Evolutionary conservation across 2,888 invertebrate genomes (phyloP).

Genomic region (Drosophila longiperda): DNA sequence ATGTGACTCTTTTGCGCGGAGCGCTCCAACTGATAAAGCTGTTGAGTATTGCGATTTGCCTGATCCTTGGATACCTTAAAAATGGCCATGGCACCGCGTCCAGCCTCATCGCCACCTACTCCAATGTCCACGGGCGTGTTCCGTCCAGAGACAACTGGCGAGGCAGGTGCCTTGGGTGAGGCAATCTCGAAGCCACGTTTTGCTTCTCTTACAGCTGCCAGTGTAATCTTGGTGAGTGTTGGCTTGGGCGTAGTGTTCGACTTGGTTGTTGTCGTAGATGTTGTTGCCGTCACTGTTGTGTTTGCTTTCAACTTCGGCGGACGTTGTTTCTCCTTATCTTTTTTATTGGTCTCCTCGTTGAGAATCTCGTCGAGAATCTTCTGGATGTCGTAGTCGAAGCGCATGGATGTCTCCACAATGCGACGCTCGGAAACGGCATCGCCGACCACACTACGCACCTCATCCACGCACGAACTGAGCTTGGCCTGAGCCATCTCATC

Average conservation of each 20-base stretch:
- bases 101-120: constrained; percentile 65
- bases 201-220: constrained; percentile 68
- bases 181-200: constrained; percentile 82
- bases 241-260: constrained; percentile 24
- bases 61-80: constrained; percentile 82
- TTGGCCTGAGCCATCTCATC: constrained; percentile 90
- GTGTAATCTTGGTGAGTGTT: constrained; percentile 62
- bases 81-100: constrained; percentile 46
- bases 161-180: constrained; percentile 89
- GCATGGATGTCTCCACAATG: constrained; percentile 90
- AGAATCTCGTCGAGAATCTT: constrained; percentile 91
- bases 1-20: constrained; percentile 93
- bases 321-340: constrained; percentile 41
- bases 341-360: constrained; percentile 83
- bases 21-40: constrained; percentile 90
- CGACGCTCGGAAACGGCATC: constrained; percentile 90
- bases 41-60: constrained; percentile 85
- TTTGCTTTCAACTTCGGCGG: constrained; percentile 35
- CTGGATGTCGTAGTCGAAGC: constrained; percentile 90
- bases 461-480: constrained; percentile 93
- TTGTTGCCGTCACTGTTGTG: constrained; percentile 5
- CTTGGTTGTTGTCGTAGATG: constrained; percentile 15
- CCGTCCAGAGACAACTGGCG: constrained; percentile 88
- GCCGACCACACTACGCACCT: constrained; percentile 92
- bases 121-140: constrained; percentile 85